Conservation (phyloP, 37 sponge, comb jelly and placozoan genomes). For the Haliclona indistincta region DNA sequence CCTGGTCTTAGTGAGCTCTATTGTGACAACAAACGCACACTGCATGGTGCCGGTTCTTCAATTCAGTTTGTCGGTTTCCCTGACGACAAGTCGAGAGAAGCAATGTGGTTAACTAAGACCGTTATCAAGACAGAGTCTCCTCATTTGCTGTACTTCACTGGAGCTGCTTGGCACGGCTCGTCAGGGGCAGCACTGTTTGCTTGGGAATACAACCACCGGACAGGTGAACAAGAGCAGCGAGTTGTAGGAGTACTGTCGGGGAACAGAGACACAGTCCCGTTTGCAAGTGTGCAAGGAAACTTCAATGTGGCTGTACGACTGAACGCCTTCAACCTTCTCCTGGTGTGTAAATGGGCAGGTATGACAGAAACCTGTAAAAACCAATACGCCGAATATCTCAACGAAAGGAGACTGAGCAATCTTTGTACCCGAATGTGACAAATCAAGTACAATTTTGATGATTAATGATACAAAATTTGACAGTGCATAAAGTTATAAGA, state of each 20-base stretch:
- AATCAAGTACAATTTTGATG: too few relatives aligned
- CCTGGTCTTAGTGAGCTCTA: constrained; percentile 69
- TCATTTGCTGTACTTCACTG: constrained; percentile 67
- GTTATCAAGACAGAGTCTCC: constrained; percentile 43
- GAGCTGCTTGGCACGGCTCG: constrained; percentile 81
- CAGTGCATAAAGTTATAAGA: background rate
- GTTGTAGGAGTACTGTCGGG: constrained; percentile 75
- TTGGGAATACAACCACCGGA: constrained; percentile 51
- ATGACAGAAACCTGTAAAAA: constrained; percentile 42
- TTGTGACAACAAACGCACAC: constrained; percentile 14
- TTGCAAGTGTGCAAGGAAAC: constrained; percentile 39
- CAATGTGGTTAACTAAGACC: constrained; percentile 65
- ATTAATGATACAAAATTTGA: background rate
- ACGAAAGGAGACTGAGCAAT: background rate
- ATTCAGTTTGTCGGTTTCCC: constrained; percentile 79
- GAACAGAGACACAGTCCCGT: constrained; percentile 35
- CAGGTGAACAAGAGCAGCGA: constrained; percentile 44
- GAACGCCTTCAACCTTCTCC: constrained; percentile 42
- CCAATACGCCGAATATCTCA: constrained; percentile 64
- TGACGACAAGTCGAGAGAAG: constrained; percentile 71
- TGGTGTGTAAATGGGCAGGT: constrained; percentile 71
- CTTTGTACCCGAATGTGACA: too few relatives aligned
- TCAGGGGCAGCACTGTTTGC: constrained; percentile 80
- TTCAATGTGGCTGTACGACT: constrained; percentile 78
- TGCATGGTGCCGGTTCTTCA: constrained; percentile 56